Evolutionary conservation across 2,888 invertebrate species (phyloP).

Genomic region (Stratiomys singularior): DNA sequence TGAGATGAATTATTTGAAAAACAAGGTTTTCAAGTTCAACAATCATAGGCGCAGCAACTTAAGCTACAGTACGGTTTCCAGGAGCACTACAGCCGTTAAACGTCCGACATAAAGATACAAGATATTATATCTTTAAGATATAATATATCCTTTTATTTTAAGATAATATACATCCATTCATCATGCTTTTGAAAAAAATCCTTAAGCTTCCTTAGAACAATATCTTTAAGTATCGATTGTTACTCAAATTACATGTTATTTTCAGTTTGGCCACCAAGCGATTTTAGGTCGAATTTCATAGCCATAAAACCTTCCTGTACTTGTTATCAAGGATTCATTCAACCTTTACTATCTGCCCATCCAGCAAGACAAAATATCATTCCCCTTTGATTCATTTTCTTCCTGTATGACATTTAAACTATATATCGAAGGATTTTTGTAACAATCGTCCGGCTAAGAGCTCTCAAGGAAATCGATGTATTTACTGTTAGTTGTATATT

Average conservation of each 20-base stretch:
- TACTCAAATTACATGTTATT: background rate
- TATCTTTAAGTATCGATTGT: slow-evolving; percentile 7
- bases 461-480: background rate
- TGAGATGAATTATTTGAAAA: too few relatives aligned
- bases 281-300: slow-evolving; percentile 40
- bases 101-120: too few relatives aligned
- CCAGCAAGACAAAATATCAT: background rate
- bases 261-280: slow-evolving; percentile 33
- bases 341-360: background rate
- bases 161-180: too few relatives aligned
- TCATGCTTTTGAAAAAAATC: too few relatives aligned
- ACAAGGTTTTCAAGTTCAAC: too few relatives aligned
- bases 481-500: background rate
- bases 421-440: background rate
- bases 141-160: too few relatives aligned
- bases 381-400: background rate
- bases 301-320: background rate
- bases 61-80: too few relatives aligned
- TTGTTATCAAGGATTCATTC: background rate
- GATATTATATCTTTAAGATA: too few relatives aligned
- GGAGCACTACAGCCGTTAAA: too few relatives aligned
- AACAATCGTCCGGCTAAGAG: background rate
- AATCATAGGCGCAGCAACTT: too few relatives aligned
- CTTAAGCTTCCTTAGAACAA: background rate
- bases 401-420: background rate